Evolutionary conservation across 1,140 invertebrate species (phyloP), one percentile per base, ranked within the genome.

Genomic region (Hypothenemus hampei): DNA sequence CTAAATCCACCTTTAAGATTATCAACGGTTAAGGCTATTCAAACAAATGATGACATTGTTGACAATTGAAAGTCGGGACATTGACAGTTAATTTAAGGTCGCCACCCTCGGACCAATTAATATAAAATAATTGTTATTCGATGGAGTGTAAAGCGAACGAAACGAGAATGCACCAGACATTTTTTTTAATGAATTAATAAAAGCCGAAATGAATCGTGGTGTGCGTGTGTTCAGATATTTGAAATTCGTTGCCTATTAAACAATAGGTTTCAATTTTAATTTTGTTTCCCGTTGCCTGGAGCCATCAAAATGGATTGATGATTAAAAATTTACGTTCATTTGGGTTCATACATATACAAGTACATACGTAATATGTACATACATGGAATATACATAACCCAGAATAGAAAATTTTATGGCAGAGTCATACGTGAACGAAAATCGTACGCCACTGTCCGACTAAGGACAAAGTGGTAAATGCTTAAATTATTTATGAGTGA

Each of bases 281-380:
- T 65, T 57, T 58, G 61, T 63, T 65, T 65, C n/a, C 54, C 39
- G 45, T 65, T 60, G 44, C 61, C 64, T 45, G 50, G 64, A 65
- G 64, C 61, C 62, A 65, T 65, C 64, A 60, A 62, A n/a, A n/a
- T n/a, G 62, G 58, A 58, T 47, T 60, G 59, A 64, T 65, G 62
- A 65, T 65, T 64, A 65, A 65, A 65, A 65, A 65, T 65, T 62
- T 58, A 65, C 64, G 64, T 65, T 65, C 64, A 62, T 65, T 65
- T 62, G 64, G 64, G 58, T n/a, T n/a, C n/a, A n/a, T n/a, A n/a
- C n/a, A n/a, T n/a, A n/a, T n/a, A n/a, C n/a, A n/a, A n/a, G n/a
- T n/a, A n/a, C n/a, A n/a, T n/a, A n/a, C n/a, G n/a, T n/a, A n/a
- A n/a, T n/a, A n/a, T n/a, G n/a, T n/a, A n/a, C n/a, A n/a, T n/a